Percentiles rank a stretch among this genome's conserved stretches.
Conservation (phyloP, 2,797 vertebrate species). For the Hypotaenidia okinawae region DNA sequence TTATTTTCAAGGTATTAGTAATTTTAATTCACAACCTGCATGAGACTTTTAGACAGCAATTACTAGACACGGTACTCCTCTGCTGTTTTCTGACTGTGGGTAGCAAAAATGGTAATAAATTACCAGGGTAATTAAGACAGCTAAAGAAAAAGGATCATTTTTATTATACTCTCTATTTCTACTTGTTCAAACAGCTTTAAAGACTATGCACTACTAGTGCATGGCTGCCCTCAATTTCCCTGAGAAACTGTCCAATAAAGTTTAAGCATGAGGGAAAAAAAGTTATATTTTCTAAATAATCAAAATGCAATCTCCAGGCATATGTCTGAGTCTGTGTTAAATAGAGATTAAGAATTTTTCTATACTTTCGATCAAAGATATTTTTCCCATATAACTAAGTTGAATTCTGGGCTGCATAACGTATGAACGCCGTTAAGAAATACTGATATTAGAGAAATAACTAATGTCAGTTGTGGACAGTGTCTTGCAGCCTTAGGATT, state of each 20-base stretch:
- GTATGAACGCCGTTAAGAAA: not conserved
- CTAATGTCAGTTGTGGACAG: not conserved
- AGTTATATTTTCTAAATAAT: not conserved
- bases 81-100: not conserved
- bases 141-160: not conserved
- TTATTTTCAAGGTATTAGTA: not conserved
- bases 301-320: not conserved
- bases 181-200: not conserved
- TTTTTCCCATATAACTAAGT: not conserved
- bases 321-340: not conserved
- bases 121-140: not conserved
- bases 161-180: not conserved
- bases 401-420: not conserved
- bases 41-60: not conserved
- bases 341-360: not conserved
- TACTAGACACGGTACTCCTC: not conserved
- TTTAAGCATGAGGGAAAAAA: not conserved
- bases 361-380: not conserved
- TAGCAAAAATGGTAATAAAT: not conserved
- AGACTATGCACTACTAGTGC: not conserved
- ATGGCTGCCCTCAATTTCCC: not conserved
- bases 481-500: not conserved
- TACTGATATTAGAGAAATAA: not conserved
- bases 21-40: not conserved
- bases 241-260: not conserved